Base-by-base conservation (phyloP, 1,140 invertebrate genomes). In the Apis dorsata region DNA sequence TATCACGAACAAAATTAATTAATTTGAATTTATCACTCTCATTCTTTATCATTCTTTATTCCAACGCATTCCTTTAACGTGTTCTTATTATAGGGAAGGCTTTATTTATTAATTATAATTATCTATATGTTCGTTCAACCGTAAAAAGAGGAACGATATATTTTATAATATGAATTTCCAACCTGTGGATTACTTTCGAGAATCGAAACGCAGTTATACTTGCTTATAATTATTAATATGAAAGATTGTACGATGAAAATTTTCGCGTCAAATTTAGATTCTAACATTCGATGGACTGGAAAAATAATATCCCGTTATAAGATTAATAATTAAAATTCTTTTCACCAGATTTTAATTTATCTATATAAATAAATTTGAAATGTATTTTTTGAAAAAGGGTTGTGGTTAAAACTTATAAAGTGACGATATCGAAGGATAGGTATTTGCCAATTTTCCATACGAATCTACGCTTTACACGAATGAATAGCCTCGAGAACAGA, bases 401-500 rank as follows among this genome's bases (percentile, higher is more conserved):
- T 4, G 5, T 44, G 34, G 34, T 34, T 34, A 13, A 24, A 63
- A 70, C n/a, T 51, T 49, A 11, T 49, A 69, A 12, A n/a, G 15
- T 1, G 63, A 44, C 13, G 49, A 9, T 11, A 53, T 55, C 13
- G 49, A 53, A 44, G 24, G 21, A 53, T 17, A n/a, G 28, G 19
- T 21, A n/a, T 15, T 71, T 15, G 62, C 72, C 62, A 21, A 68
- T 76, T 81, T 81, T 81, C 62, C 62, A 66, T 11, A 60, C 59
- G 70, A 55, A 44, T 62, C 17, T 19, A 12, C n/a, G 19, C n/a
- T 55, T 24, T 17, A 53, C 15, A 8, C 55, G 17, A 66, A 59
- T 7, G n/a, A 70, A 57, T 53, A 59, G 51, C 81, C 74, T 59
- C 80, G 80, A 69, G 12, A 65, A n/a, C 24, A 60, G 74, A 77